A percentile compares a stretch with the other conserved stretches of the same genome.
phyloP scores from a whole-genome alignment of 2,797 vertebrate genomes.

The Lophotriccus pileatus region DNA sequence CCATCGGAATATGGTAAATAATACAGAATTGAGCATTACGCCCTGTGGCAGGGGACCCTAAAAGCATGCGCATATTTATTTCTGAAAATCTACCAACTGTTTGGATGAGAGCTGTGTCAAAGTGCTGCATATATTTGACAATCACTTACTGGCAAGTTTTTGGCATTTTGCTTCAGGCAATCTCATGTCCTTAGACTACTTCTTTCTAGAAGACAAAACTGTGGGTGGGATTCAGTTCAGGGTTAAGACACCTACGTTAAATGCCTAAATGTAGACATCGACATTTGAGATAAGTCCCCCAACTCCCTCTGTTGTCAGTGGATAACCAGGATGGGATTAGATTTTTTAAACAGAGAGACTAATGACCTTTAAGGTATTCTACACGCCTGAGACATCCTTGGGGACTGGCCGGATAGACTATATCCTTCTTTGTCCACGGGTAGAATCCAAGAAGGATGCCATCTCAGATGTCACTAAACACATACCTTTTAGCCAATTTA shows the following conservation, averaged over 20 bases:
- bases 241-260: constrained; percentile 29
- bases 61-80: neutral
- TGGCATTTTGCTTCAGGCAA: constrained; percentile 23
- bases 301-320: neutral
- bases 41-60: neutral
- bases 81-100: constrained; percentile 3
- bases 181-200: constrained; percentile 19
- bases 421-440: neutral
- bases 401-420: neutral
- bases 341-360: neutral
- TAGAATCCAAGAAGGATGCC: neutral
- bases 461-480: neutral
- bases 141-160: constrained; percentile 21
- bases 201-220: neutral
- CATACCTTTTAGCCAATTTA: neutral
- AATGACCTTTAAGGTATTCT: neutral
- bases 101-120: constrained; percentile 27
- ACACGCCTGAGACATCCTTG: neutral
- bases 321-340: neutral
- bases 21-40: neutral
- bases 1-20: neutral
- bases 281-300: constrained; percentile 15
- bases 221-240: constrained; percentile 18
- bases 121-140: constrained; percentile 16
- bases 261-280: constrained; percentile 18